phyloP scores from a whole-genome alignment of 2,113 vertebrate genomes.

The Campylomormyrus numenius region DNA sequence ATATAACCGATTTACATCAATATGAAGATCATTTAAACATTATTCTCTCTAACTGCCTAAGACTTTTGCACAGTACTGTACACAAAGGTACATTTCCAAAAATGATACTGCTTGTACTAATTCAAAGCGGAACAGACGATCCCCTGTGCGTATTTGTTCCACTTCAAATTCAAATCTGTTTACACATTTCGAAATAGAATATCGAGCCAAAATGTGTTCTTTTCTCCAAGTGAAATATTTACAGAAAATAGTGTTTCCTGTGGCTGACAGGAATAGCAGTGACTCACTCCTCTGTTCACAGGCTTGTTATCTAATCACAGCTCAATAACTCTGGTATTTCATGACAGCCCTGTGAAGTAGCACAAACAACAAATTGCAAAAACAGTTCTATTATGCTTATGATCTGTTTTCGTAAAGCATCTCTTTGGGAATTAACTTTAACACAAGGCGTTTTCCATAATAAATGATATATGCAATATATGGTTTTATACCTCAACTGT shows the following conservation, averaged over 20 bases:
- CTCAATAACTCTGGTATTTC: slow-evolving; percentile 1
- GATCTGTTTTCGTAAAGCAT: not conserved
- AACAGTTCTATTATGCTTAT: not conserved
- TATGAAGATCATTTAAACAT: too few species aligned
- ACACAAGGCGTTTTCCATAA: not conserved
- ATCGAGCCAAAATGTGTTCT: not conserved
- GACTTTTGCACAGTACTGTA: not conserved
- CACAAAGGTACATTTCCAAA: not conserved
- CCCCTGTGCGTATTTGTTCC: not conserved
- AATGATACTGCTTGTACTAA: not conserved
- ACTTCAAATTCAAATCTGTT: not conserved
- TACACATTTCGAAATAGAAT: not conserved
- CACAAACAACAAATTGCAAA: not conserved
- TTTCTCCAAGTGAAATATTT: not conserved
- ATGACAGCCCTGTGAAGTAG: not conserved
- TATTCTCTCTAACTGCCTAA: too few species aligned
- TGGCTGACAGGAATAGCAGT: not conserved
- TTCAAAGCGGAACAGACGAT: not conserved
- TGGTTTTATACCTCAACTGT: not conserved
- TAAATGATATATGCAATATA: not conserved
- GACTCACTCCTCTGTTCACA: not conserved
- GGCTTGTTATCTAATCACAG: slow-evolving; percentile 3
- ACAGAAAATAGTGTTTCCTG: not conserved
- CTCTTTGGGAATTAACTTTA: not conserved
- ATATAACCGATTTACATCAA: too few species aligned